phyloP scores from a whole-genome alignment of 2,888 invertebrate genomes.

The Auanema sp. region DNA sequence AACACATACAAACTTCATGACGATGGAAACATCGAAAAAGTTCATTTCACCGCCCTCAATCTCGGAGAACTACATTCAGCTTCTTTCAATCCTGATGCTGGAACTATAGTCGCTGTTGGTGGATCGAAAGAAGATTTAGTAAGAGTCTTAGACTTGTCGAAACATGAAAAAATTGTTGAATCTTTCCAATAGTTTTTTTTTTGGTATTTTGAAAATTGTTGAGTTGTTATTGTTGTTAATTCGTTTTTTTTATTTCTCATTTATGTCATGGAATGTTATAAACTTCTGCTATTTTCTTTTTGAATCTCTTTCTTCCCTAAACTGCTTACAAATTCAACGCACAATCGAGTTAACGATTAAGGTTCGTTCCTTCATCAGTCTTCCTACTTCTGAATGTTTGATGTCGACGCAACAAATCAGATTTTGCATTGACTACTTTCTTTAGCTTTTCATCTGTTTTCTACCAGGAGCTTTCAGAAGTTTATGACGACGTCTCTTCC shows the following conservation, averaged over 20 bases:
- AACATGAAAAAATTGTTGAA: slow-evolving; percentile 40
- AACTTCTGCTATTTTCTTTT: too few species aligned
- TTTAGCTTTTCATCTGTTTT: too few species aligned
- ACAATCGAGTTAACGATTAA: too few species aligned
- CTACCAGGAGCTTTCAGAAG: too few species aligned
- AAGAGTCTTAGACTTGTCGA: slow-evolving; percentile 48
- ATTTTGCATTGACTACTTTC: too few species aligned
- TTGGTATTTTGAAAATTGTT: slow-evolving; percentile 14
- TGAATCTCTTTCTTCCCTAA: too few species aligned
- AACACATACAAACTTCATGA: slow-evolving; percentile 51
- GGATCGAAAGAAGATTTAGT: slow-evolving; percentile 50
- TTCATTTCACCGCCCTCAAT: slow-evolving; percentile 40
- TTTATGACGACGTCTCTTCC: too few species aligned
- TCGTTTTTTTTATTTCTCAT: background rate
- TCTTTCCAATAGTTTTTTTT: slow-evolving; percentile 35
- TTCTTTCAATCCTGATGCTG: slow-evolving; percentile 52
- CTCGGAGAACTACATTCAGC: slow-evolving; percentile 46
- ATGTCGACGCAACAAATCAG: too few species aligned
- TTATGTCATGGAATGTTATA: too few species aligned
- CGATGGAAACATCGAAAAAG: slow-evolving; percentile 29
- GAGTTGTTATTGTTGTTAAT: slow-evolving; percentile 11
- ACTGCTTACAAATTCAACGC: too few species aligned
- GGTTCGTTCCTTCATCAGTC: too few species aligned
- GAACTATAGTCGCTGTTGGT: slow-evolving; percentile 44
- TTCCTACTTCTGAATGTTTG: too few species aligned